Evolutionary conservation across 1,140 invertebrate genomes (phyloP), one percentile per base, ranked within the genome.

Genomic region (Drosophila pachea): DNA sequence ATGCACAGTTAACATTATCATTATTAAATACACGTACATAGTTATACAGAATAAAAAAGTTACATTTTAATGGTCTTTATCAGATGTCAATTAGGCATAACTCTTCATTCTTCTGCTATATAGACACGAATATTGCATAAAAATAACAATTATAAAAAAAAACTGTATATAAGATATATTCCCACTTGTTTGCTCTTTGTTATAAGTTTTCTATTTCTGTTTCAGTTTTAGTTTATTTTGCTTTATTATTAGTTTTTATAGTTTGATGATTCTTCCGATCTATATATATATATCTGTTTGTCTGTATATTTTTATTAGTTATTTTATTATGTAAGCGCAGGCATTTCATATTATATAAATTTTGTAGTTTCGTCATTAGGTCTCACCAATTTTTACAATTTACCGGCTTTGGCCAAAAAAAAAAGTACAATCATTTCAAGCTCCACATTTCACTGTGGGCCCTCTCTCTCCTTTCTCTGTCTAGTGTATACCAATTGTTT

Each of bases 111-210:
- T 62, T 55, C 22, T 22, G 1, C 22, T 3, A 22, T 22, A 54
- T 74, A 71, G 74, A 73, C 69, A 73, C 69, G 63, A 76, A 86
- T 76, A 76, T 78, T 73, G 81, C 76, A 83, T 84, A 83, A 73
- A 79, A 86, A 86, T 84, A 86, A 83, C 79, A 83, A 76, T 84
- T 79, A 83, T 83, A 86, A 84, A 83, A 22, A 22, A 84, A 83
- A 82, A 63, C 60, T 83, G 55, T 54, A 69, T 73, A 68, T 79
- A 78, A 71, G 58, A 75, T 67, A 70, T 74, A 58, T 43, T 43
- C 12, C 14, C 40, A 22, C 22, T 22, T 22, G 22, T 22, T 22
- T 22, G 22, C 22, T 22, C 22, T 22, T 22, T 3, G 22, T 22
- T 22, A 22, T 22, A 22, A 22, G 22, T 22, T 22, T 22, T 22